Evolutionary conservation across 2,888 invertebrate species (phyloP).

Genomic region (Ditula angustiorana): DNA sequence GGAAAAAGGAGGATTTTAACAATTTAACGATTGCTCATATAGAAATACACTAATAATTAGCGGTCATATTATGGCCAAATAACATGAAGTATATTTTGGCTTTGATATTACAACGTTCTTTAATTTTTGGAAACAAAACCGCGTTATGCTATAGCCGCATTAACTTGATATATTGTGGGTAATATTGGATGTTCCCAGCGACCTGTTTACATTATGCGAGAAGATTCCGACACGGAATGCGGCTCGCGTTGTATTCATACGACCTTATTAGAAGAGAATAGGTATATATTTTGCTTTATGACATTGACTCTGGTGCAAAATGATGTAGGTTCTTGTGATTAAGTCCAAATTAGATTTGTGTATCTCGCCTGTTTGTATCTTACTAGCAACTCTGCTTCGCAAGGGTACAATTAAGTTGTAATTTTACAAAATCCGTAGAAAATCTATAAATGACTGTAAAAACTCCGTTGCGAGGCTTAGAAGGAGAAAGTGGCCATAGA

Average conservation of each 20-base stretch:
- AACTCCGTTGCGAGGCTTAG: too few species aligned
- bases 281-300: slow-evolving; percentile 1
- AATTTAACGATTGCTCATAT: too few species aligned
- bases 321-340: background rate
- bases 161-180: slow-evolving; percentile 22
- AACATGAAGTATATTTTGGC: too few species aligned
- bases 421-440: too few species aligned
- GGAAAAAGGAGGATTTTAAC: too few species aligned
- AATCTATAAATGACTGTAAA: too few species aligned
- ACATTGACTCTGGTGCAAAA: background rate
- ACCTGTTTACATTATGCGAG: background rate
- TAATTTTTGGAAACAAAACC: background rate
- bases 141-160: slow-evolving; percentile 7
- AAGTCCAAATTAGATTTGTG: background rate
- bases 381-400: too few species aligned
- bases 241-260: background rate
- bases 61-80: too few species aligned
- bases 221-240: slow-evolving; percentile 5
- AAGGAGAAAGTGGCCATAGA: too few species aligned
- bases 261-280: background rate
- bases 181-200: background rate
- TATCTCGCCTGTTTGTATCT: background rate
- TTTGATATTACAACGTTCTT: background rate
- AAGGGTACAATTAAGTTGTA: too few species aligned
- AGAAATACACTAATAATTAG: too few species aligned